Conservation (phyloP, 2,113 vertebrate genomes). For the Thunnus thynnus region DNA sequence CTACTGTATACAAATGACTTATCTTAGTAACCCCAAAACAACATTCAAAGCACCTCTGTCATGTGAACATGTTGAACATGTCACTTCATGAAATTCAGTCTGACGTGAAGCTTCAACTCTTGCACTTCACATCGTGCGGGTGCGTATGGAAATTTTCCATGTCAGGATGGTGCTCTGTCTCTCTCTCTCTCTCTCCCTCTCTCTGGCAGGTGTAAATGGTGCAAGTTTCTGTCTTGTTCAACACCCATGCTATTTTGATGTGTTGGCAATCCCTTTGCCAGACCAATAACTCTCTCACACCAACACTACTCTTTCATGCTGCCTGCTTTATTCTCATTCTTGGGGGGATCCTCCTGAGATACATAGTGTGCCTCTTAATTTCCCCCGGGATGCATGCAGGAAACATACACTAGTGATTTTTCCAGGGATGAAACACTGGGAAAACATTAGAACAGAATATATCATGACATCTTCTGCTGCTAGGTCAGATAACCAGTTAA, state of each 20-base stretch:
- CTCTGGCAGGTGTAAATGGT: slow-evolving; percentile 81
- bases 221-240: slow-evolving; percentile 83
- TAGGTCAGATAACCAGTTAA: slow-evolving; percentile 80
- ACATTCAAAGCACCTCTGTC: slow-evolving; percentile 70
- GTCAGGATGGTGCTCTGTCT: slow-evolving; percentile 54
- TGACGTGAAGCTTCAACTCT: slow-evolving; percentile 70
- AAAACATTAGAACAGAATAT: slow-evolving; percentile 79
- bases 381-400: slow-evolving; percentile 84
- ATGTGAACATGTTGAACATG: slow-evolving; percentile 66
- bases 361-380: slow-evolving; percentile 87
- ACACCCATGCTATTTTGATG: slow-evolving; percentile 83
- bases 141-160: slow-evolving; percentile 65
- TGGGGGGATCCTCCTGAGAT: slow-evolving; percentile 82
- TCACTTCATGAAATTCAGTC: slow-evolving; percentile 66
- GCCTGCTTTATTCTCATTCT: slow-evolving; percentile 84
- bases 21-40: slow-evolving; percentile 53
- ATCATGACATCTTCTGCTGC: slow-evolving; percentile 72
- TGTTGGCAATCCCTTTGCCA: slow-evolving; percentile 84
- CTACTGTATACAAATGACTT: slow-evolving; percentile 66
- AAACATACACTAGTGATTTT: slow-evolving; percentile 86
- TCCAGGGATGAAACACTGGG: slow-evolving; percentile 82
- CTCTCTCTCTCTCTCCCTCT: slow-evolving; percentile 31
- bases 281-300: slow-evolving; percentile 84
- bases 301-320: slow-evolving; percentile 83
- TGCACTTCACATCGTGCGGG: slow-evolving; percentile 58